phyloP scores from a whole-genome alignment of 2,113 vertebrate species.

The Epinephelus fuscoguttatus region DNA sequence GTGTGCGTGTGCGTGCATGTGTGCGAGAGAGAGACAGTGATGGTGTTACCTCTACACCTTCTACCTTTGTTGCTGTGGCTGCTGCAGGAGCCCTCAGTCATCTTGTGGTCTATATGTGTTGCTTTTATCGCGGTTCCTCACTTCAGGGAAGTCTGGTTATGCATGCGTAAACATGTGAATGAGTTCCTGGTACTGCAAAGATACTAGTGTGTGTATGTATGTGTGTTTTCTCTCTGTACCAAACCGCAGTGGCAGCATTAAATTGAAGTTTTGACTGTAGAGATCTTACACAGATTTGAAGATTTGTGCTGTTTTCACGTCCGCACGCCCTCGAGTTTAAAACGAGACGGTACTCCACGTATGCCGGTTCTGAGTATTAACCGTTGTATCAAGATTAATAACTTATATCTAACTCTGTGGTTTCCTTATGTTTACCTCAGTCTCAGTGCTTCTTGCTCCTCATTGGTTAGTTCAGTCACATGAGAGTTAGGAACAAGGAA shows the following conservation, averaged over 20 bases:
- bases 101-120: slow-evolving; percentile 67
- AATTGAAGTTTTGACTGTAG: neutral
- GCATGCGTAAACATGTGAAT: slow-evolving; percentile 62
- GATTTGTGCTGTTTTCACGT: neutral
- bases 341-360: neutral
- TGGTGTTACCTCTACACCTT: slow-evolving; percentile 29
- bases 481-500: too few relatives aligned
- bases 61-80: slow-evolving; percentile 35
- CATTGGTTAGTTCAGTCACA: neutral
- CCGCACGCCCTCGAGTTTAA: neutral
- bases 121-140: slow-evolving; percentile 68
- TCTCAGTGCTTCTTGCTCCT: neutral
- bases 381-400: neutral
- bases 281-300: slow-evolving; percentile 29
- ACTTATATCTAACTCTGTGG: neutral
- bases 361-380: neutral
- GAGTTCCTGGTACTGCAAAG: slow-evolving; percentile 75
- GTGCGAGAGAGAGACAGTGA: neutral
- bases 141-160: slow-evolving; percentile 77
- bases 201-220: slow-evolving; percentile 16
- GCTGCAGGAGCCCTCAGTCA: slow-evolving; percentile 52
- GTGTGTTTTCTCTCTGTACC: neutral
- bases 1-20: neutral
- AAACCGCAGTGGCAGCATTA: slow-evolving; percentile 23
- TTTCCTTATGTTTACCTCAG: neutral